phyloP scores from a whole-genome alignment of 1,140 invertebrate genomes.

The Hermatobates lingyangjiaoensis region DNA sequence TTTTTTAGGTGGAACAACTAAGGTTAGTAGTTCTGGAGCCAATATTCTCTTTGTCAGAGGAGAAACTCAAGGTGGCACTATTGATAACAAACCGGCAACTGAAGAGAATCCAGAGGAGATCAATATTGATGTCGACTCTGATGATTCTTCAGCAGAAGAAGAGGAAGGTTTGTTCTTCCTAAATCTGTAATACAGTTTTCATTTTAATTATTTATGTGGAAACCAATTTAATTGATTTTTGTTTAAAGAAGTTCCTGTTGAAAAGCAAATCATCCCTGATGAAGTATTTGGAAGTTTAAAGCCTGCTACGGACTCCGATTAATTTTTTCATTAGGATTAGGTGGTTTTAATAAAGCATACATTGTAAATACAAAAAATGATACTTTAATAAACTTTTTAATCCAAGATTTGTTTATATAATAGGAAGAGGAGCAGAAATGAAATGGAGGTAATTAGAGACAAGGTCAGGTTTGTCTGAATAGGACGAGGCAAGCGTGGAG shows the following conservation, averaged over 20 bases:
- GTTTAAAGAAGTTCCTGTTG: conserved; percentile 43
- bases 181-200: not conserved
- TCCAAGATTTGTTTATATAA: conserved; percentile 3
- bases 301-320: conserved; percentile 4
- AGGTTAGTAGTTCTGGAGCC: conserved; percentile 1
- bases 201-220: no score
- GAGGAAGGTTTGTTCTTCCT: conserved; percentile 28
- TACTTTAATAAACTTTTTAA: no score
- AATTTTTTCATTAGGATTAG: no score
- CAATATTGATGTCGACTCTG: conserved; percentile 61
- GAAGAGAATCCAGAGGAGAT: conserved; percentile 88
- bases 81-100: conserved; percentile 41
- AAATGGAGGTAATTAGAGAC: conserved; percentile 66
- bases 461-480: conserved; percentile 17
- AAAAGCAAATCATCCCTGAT: conserved; percentile 59
- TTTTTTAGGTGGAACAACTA: not conserved
- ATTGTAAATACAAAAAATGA: no score
- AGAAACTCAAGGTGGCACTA: conserved; percentile 55
- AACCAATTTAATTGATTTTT: conserved; percentile 1
- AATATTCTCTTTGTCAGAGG: conserved; percentile 54
- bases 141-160: conserved; percentile 47
- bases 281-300: conserved; percentile 68
- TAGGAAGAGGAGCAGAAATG: conserved; percentile 38
- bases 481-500: conserved; percentile 22
- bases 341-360: no score